A percentile compares a stretch with the other conserved stretches of the same genome.
These are phyloP conservation scores for Neomicropteryx cornuta DNA, from an alignment of 1,140 invertebrate species.

Conservation along the genomic window DNA sequence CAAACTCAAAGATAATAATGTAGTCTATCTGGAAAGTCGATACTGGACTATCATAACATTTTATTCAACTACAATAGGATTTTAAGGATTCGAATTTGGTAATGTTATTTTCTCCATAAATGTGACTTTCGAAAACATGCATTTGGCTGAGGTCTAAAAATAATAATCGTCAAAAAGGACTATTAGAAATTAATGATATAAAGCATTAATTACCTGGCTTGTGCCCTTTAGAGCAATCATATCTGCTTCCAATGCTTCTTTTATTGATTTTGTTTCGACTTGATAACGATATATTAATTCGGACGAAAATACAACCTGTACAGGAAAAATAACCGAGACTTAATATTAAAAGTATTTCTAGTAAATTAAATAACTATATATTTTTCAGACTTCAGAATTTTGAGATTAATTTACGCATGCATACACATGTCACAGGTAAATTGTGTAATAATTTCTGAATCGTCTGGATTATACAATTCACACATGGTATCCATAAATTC, in stretches of 20 bases:
- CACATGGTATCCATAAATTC: not conserved
- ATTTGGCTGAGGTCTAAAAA: not conserved
- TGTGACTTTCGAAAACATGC: not conserved
- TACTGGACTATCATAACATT: no score
- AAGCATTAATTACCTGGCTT: conserved; percentile 39
- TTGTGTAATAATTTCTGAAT: not conserved
- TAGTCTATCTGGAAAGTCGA: no score
- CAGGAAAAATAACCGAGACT: no score
- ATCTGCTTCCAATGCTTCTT: conserved; percentile 49
- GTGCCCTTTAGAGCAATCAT: conserved; percentile 41
- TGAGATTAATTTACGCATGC: not conserved
- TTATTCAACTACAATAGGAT: no score
- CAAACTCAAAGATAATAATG: no score
- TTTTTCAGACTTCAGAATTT: not conserved
- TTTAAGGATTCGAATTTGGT: no score
- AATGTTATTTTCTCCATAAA: not conserved
- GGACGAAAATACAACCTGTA: conserved; percentile 39
- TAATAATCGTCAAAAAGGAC: no score
- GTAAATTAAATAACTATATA: conserved; percentile 2
- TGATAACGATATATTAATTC: conserved; percentile 54
- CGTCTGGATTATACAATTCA: not conserved
- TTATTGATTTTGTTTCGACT: conserved; percentile 40
- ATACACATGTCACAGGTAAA: not conserved
- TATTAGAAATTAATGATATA: no score
- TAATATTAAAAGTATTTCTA: no score